These are phyloP conservation scores for Mobula hypostoma DNA, from an alignment of 2,113 vertebrate genomes.

Conservation along the genomic window DNA sequence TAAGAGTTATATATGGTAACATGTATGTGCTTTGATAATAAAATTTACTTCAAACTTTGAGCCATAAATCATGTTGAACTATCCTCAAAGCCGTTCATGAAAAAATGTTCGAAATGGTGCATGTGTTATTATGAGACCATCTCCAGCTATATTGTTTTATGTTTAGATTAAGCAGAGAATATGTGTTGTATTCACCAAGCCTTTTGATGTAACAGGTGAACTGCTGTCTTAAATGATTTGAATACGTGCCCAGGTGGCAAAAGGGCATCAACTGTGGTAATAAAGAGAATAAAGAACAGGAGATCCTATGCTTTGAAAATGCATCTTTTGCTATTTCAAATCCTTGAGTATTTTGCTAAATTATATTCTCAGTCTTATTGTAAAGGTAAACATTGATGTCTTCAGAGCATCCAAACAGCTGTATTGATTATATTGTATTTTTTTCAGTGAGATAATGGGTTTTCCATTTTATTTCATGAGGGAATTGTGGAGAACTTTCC, in stretches of 20 bases:
- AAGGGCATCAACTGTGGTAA: neutral
- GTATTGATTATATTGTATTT: constrained; percentile 12
- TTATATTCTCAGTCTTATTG: neutral
- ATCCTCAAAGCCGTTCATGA: neutral
- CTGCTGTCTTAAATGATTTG: neutral
- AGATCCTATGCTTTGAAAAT: neutral
- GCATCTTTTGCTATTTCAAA: neutral
- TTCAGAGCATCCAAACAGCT: neutral
- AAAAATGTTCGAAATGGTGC: neutral
- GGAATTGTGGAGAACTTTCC: neutral
- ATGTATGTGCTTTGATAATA: too few species aligned
- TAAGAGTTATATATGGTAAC: too few species aligned
- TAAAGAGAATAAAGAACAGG: neutral
- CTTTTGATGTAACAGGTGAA: neutral
- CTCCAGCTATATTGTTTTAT: neutral
- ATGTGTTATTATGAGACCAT: neutral
- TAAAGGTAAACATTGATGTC: neutral
- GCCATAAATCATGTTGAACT: neutral
- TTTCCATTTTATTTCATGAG: constrained; percentile 12
- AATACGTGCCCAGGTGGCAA: neutral
- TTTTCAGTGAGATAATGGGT: neutral
- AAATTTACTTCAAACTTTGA: too few species aligned
- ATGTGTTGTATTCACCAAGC: neutral
- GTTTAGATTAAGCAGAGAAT: neutral
- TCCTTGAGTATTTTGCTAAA: constrained; percentile 3